Base-by-base conservation (phyloP, 1,140 invertebrate species). In the Heliconius eleuchia region DNA sequence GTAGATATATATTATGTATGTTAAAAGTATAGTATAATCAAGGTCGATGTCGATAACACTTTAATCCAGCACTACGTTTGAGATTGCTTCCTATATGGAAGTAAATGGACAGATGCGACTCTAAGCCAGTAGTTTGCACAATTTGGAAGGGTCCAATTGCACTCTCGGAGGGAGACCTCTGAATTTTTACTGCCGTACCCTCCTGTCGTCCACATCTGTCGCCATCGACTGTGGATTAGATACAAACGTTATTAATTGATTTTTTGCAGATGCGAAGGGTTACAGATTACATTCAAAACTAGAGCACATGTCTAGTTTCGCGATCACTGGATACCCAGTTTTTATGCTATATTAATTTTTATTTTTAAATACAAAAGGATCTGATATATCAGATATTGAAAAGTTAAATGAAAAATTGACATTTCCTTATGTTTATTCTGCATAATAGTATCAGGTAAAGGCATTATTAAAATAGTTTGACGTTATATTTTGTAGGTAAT, bases 161-260 rank as follows among this genome's bases (percentile, higher is more conserved):
- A 73, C 86, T 82, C 76, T 84, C 81, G 78, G 88, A 92, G 91
- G 92, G 90, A 88, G 86, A 85, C 80, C 87, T 86, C 88, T 89
- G 89, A 88, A 90, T 89, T 88, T 89, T 86, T 80, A 84, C 80
- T 79, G 82, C 79, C 84, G 85, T 88, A 86, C 89, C 91, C 91
- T 88, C 91, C 87, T 86, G 89, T 88, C 88, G 87, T 83, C 84
- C 92, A 91, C 92, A 94, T 94, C 92, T 94, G 92, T 94, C 92
- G 91, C 88, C 79, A 87, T 88, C 84, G 77, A 80, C 77, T 74
- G 77, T 79, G 89, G 91, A 92, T 94, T 92, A 92, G 89, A 89
- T 88, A 90, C 89, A 89, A 85, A 87, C 83, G 86, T 87, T 88
- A 92, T 90, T 94, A 92, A 94, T 92, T 93, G 92, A 92, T 94